phyloP scores from a whole-genome alignment of 2,797 vertebrate genomes.

The Phaenicophaeus curvirostris region DNA sequence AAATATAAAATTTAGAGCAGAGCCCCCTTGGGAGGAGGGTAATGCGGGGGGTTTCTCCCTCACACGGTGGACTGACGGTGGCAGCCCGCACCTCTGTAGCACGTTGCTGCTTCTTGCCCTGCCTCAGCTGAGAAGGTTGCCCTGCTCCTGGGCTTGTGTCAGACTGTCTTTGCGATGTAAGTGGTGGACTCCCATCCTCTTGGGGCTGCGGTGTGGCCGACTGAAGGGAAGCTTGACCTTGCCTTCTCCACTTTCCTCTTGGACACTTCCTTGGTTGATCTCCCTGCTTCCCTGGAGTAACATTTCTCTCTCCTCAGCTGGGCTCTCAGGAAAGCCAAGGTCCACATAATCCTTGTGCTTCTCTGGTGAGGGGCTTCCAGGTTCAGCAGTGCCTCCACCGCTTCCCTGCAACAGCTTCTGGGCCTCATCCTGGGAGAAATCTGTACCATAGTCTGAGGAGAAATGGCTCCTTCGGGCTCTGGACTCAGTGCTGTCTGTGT shows the following conservation, averaged over 20 bases:
- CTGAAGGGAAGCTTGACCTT: constrained; percentile 69
- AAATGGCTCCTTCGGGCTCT: constrained; percentile 72
- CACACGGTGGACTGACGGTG: neutral
- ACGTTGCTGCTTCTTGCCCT: neutral
- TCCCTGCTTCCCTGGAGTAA: constrained; percentile 79
- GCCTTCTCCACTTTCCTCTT: constrained; percentile 61
- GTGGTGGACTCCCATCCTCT: constrained; percentile 97
- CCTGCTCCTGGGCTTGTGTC: constrained; percentile 94
- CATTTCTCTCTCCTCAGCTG: constrained; percentile 83
- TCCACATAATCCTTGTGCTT: constrained; percentile 76
- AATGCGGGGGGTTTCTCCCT: neutral
- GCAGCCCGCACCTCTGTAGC: neutral
- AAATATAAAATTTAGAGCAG: constrained; percentile 49
- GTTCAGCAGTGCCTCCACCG: constrained; percentile 62
- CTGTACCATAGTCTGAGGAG: constrained; percentile 71
- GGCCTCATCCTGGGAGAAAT: constrained; percentile 80
- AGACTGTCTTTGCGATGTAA: constrained; percentile 96
- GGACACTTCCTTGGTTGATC: neutral
- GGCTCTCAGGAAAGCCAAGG: constrained; percentile 77
- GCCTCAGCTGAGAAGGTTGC: constrained; percentile 90
- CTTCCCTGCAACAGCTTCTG: constrained; percentile 77
- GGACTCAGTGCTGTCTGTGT: constrained; percentile 84
- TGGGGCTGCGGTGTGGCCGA: constrained; percentile 90
- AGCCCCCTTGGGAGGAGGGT: neutral
- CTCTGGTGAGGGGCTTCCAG: constrained; percentile 61